phyloP scores from a whole-genome alignment of 1,140 invertebrate species.

The Musca domestica region DNA sequence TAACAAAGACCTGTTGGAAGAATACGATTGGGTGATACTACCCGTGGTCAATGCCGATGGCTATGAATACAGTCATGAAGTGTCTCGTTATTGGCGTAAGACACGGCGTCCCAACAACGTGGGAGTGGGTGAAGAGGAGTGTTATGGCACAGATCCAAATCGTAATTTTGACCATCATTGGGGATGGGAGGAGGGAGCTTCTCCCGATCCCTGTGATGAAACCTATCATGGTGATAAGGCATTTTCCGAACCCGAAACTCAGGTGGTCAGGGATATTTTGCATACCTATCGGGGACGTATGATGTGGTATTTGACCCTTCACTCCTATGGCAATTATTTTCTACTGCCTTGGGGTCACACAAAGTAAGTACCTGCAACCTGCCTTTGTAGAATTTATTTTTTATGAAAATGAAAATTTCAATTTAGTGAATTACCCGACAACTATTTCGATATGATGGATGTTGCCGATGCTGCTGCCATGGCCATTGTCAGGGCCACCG shows the following conservation, averaged over 20 bases:
- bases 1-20: conserved; percentile 52
- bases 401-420: background rate
- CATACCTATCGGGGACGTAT: conserved; percentile 57
- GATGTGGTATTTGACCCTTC: conserved; percentile 68
- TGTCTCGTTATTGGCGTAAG: conserved; percentile 59
- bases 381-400: background rate
- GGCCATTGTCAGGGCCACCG: conserved; percentile 54
- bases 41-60: conserved; percentile 70
- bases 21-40: conserved; percentile 67
- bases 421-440: conserved; percentile 44
- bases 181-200: conserved; percentile 63
- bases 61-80: conserved; percentile 30
- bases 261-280: conserved; percentile 55
- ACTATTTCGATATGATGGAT: conserved; percentile 49
- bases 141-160: conserved; percentile 65
- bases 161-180: conserved; percentile 68
- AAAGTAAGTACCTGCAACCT: conserved; percentile 14
- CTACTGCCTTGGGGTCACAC: conserved; percentile 75
- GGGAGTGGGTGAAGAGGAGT: conserved; percentile 38
- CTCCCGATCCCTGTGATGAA: conserved; percentile 63
- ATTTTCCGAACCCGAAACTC: conserved; percentile 71
- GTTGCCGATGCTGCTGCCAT: conserved; percentile 52
- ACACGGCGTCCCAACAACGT: conserved; percentile 43
- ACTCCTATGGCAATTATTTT: conserved; percentile 67
- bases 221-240: conserved; percentile 64